A percentile compares a stretch with the other conserved stretches of the same genome.
phyloP scores from a whole-genome alignment of 2,888 invertebrate genomes.

The Pristionchus exspectatus region DNA sequence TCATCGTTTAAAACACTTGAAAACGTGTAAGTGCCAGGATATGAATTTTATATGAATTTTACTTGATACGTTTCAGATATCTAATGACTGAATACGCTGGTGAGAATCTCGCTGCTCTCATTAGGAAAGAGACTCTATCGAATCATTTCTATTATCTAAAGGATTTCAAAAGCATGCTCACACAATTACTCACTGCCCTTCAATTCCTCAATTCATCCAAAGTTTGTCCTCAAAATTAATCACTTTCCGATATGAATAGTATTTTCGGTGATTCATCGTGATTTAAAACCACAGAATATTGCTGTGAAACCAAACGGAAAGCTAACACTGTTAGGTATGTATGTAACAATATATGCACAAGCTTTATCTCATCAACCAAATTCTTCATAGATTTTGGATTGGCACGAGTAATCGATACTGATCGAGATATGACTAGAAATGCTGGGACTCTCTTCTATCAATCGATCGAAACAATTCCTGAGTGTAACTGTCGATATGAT shows the following conservation, averaged over 20 bases:
- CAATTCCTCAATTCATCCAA: conserved; percentile 22
- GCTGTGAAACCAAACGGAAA: not conserved
- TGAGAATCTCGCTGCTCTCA: not conserved
- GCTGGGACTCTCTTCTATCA: not conserved
- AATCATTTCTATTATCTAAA: not conserved
- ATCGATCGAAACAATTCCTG: not conserved
- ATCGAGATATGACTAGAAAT: not conserved
- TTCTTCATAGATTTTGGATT: conserved; percentile 2
- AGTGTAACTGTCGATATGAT: conserved; percentile 1
- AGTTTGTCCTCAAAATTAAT: not conserved
- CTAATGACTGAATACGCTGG: not conserved
- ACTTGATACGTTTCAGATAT: not conserved
- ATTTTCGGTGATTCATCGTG: conserved; percentile 43
- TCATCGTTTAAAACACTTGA: not conserved
- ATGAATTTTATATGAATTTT: not conserved
- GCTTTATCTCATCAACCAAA: not conserved
- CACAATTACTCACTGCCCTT: not conserved
- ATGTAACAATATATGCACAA: not conserved
- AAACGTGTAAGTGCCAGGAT: not conserved
- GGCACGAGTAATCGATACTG: not conserved
- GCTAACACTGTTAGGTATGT: not conserved
- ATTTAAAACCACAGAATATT: conserved; percentile 36
- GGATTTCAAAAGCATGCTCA: not conserved
- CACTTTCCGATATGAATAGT: no score
- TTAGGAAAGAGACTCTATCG: not conserved